These are phyloP conservation scores for Galeopterus variegatus DNA, from an alignment of 2,113 vertebrate genomes.

Conservation along the genomic window DNA sequence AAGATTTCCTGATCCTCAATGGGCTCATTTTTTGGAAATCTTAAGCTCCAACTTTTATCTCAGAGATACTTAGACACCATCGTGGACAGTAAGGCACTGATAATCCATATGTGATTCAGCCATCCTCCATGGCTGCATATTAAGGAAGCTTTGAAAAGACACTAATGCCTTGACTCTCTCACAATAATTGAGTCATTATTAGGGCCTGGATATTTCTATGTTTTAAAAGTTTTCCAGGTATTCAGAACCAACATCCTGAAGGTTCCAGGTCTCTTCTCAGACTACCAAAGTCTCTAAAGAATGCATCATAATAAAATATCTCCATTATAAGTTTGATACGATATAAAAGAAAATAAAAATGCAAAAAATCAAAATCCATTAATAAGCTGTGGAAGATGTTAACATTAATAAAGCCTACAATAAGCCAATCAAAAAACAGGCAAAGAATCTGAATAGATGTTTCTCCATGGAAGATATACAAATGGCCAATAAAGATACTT, in stretches of 20 bases:
- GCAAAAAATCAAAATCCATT: background rate
- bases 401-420: background rate
- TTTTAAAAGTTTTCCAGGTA: background rate
- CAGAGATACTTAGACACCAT: background rate
- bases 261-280: background rate
- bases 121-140: background rate
- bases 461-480: background rate
- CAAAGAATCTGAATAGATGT: background rate
- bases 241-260: background rate
- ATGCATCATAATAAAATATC: background rate
- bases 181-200: background rate
- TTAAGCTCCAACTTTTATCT: background rate
- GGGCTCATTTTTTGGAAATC: background rate
- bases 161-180: background rate
- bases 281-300: background rate
- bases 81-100: background rate
- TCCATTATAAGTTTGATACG: background rate
- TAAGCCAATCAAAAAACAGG: background rate
- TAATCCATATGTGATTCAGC: background rate
- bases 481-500: background rate
- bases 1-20: background rate
- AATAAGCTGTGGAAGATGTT: too few species aligned
- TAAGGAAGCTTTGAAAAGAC: background rate
- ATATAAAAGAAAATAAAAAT: slow-evolving; percentile 36
- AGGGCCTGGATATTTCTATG: background rate